A percentile compares a stretch with the other conserved stretches of the same genome.
These are phyloP conservation scores for Drosophila meridionalis DNA, from an alignment of 2,888 invertebrate species.

Conservation along the genomic window DNA sequence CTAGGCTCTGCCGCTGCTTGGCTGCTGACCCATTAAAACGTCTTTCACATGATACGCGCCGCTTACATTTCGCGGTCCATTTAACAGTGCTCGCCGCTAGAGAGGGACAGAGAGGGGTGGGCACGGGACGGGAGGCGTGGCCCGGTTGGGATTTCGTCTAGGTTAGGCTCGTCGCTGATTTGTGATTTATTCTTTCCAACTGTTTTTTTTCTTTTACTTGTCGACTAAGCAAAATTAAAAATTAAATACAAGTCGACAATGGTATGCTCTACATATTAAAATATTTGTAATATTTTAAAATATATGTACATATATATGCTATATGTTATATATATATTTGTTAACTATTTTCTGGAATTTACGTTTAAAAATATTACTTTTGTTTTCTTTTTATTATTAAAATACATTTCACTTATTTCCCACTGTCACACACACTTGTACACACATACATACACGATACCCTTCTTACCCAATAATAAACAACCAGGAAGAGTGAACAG, in stretches of 20 bases:
- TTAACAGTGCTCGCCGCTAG: conserved; percentile 51
- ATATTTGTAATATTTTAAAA: background rate
- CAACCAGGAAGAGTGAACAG: conserved; percentile 29
- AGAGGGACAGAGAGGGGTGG: background rate
- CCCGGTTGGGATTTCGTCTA: background rate
- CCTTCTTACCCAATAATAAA: conserved; percentile 36
- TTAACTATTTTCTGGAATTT: background rate
- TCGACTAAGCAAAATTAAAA: conserved; percentile 47
- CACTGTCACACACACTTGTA: conserved; percentile 4
- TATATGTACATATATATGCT: background rate
- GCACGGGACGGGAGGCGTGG: background rate
- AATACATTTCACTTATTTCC: conserved; percentile 3
- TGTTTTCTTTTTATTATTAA: background rate
- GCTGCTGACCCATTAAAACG: conserved; percentile 60
- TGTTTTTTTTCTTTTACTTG: conserved; percentile 51
- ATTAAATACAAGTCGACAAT: conserved; percentile 11
- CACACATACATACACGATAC: conserved; percentile 12
- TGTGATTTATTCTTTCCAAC: conserved; percentile 64
- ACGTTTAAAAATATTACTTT: background rate
- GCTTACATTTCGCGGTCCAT: conserved; percentile 74
- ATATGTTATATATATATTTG: background rate
- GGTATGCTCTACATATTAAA: conserved; percentile 15
- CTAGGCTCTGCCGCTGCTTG: conserved; percentile 12
- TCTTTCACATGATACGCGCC: conserved; percentile 61
- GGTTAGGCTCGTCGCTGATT: conserved; percentile 47